Evolutionary conservation across 2,888 invertebrate species (phyloP).

Genomic region (Drosophila algonquin): DNA sequence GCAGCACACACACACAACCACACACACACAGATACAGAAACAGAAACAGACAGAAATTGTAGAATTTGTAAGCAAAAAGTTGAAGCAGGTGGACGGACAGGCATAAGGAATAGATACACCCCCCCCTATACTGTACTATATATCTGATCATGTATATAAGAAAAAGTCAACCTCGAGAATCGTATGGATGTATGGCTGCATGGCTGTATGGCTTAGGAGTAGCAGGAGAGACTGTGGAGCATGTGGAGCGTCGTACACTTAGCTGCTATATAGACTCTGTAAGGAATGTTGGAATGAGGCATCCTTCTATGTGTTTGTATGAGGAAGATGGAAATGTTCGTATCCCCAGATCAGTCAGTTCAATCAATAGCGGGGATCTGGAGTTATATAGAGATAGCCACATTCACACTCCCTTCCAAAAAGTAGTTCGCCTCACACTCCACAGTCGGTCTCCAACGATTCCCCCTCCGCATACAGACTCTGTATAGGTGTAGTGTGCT

Average conservation of each 20-base stretch:
- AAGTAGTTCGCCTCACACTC: constrained; percentile 1
- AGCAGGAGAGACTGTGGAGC: not conserved
- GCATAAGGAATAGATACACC: not conserved
- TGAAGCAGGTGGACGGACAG: constrained; percentile 34
- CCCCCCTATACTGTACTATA: constrained; percentile 4
- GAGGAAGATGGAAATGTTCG: not conserved
- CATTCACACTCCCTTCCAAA: not conserved
- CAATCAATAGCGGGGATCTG: not conserved
- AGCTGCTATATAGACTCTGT: constrained; percentile 1
- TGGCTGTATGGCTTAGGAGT: constrained; percentile 5
- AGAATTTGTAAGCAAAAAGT: constrained; percentile 69
- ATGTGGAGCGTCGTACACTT: not conserved
- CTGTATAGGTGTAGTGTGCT: constrained; percentile 30
- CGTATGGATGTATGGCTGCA: constrained; percentile 8
- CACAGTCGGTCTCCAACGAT: constrained; percentile 4
- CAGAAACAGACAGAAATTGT: constrained; percentile 37
- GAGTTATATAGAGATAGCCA: not conserved
- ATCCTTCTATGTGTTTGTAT: not conserved
- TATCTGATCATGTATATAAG: constrained; percentile 41
- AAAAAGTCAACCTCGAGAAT: constrained; percentile 20
- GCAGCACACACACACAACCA: constrained; percentile 24
- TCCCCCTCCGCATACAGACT: not conserved
- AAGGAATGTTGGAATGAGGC: constrained; percentile 1
- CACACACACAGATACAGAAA: constrained; percentile 20
- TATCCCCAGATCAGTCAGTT: not conserved